phyloP scores from a whole-genome alignment of 2,888 invertebrate species.

The Eristalis intricaria region DNA sequence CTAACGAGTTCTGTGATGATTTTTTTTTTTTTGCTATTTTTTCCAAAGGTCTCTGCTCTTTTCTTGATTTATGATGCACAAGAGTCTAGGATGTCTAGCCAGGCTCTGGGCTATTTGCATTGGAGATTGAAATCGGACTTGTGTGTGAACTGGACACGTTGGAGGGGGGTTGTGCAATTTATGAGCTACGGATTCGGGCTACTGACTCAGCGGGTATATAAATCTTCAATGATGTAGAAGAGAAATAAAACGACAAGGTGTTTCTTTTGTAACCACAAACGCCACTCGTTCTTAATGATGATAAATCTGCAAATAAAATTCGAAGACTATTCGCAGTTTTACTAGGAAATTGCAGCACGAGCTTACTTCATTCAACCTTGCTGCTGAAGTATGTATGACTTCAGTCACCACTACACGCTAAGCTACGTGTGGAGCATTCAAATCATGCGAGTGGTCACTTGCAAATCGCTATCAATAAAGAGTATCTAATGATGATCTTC shows the following conservation, averaged over 20 bases:
- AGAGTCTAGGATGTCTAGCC: not conserved
- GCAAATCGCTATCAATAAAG: not conserved
- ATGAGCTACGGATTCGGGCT: slow-evolving; percentile 6
- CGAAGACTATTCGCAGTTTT: not conserved
- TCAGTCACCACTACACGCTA: not conserved
- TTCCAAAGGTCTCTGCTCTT: not conserved
- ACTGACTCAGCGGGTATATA: slow-evolving; percentile 12
- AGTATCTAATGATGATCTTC: not conserved
- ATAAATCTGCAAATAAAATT: not conserved
- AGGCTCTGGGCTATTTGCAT: slow-evolving; percentile 38
- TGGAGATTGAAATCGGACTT: slow-evolving; percentile 32
- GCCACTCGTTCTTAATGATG: not conserved
- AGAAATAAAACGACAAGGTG: not conserved
- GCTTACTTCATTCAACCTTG: not conserved
- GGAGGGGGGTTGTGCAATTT: not conserved
- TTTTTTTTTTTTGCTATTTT: too few species aligned
- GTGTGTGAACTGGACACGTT: not conserved
- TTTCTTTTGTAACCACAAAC: not conserved
- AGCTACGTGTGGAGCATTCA: not conserved
- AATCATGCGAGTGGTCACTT: not conserved
- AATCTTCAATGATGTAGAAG: not conserved
- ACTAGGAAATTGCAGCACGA: not conserved
- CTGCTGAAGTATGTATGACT: not conserved
- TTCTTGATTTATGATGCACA: slow-evolving; percentile 30
- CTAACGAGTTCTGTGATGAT: not conserved